Evolutionary conservation across 2,888 invertebrate genomes (phyloP), one percentile per base, ranked within the genome.

Genomic region (Drosophila meridiana): DNA sequence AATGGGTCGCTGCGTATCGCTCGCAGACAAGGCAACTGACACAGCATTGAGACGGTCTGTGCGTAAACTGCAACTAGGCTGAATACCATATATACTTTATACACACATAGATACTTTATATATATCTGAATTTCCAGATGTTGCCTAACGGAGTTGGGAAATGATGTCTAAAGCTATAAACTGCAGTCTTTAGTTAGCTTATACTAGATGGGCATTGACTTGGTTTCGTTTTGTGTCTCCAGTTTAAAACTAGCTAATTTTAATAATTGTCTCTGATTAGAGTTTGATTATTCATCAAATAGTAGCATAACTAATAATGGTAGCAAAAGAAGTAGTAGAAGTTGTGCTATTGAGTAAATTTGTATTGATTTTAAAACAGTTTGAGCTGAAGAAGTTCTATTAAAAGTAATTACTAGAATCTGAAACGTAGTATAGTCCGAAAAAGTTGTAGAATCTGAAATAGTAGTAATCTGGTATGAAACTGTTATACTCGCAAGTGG

Each of bases 61-160:
- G 72, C 59, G 30, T 61, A 72, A 64, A 72, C 74, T 72, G 32
- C 60, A 40, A 42, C 32, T 38, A 30, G 61, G 45, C 57, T 28
- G 28, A 30, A 56, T 26, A n/a, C 57, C 55, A 69, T 53, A 52
- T 32, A 34, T 32, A 57, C n/a, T 56, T 34, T n/a, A 32, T n/a
- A 26, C 5, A 52, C 5, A 40, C 34, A 20, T 32, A 30, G 11
- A 47, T 55, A 40, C 30, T n/a, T 28, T 28, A n/a, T 20, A 9
- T 38, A 20, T 48, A 13, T 40, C 20, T 20, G 20, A 20, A 48
- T 42, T 30, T 48, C 14, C 32, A 13, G 8, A 30, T 45, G 56
- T 78, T 78, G 34, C 58, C 1, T 11, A 58, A 73, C 36, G 11
- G 1, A 9, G 38, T 76, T 80, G 64, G 58, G 81, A 69, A 80